Percentiles rank a stretch among this genome's conserved stretches.
These are phyloP conservation scores for Heliconius hortense DNA, from an alignment of 2,888 invertebrate genomes.

Conservation along the genomic window DNA sequence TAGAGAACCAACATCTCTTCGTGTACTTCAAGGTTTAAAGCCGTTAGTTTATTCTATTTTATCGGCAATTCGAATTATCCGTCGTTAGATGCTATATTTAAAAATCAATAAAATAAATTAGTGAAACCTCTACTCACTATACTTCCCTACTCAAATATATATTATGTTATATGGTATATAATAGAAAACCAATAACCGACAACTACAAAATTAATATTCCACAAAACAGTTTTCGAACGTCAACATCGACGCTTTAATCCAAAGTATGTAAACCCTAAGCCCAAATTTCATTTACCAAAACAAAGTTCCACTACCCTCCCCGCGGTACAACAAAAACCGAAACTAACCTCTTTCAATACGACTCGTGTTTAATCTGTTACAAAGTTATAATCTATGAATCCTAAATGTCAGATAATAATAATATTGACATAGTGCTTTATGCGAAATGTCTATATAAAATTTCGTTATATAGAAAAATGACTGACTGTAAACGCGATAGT, in stretches of 20 bases:
- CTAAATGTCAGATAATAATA: slow-evolving; percentile 21
- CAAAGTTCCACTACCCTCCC: slow-evolving; percentile 23
- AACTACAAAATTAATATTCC: slow-evolving; percentile 20
- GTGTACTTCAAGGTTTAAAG: too few relatives aligned
- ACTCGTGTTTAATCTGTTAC: slow-evolving; percentile 30
- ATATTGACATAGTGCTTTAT: slow-evolving; percentile 6
- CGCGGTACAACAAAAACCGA: slow-evolving; percentile 28
- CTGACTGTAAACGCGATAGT: background rate
- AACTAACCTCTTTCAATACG: slow-evolving; percentile 34
- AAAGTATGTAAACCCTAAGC: slow-evolving; percentile 25
- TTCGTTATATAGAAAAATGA: background rate
- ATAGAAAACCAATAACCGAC: background rate
- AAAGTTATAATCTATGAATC: slow-evolving; percentile 30
- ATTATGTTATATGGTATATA: background rate
- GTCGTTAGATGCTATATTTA: too few relatives aligned
- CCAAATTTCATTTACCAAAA: slow-evolving; percentile 23
- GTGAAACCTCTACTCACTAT: too few relatives aligned
- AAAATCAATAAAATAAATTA: too few relatives aligned
- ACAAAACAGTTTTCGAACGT: slow-evolving; percentile 20
- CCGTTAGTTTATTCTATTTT: too few relatives aligned
- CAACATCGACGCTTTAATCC: slow-evolving; percentile 23
- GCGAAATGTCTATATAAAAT: slow-evolving; percentile 6
- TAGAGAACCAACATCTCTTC: too few relatives aligned
- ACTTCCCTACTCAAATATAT: background rate
- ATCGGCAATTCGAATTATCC: too few relatives aligned